A percentile compares a stretch with the other conserved stretches of the same genome.
phyloP scores from a whole-genome alignment of 2,888 invertebrate species.

The Chorisops tibialis region DNA sequence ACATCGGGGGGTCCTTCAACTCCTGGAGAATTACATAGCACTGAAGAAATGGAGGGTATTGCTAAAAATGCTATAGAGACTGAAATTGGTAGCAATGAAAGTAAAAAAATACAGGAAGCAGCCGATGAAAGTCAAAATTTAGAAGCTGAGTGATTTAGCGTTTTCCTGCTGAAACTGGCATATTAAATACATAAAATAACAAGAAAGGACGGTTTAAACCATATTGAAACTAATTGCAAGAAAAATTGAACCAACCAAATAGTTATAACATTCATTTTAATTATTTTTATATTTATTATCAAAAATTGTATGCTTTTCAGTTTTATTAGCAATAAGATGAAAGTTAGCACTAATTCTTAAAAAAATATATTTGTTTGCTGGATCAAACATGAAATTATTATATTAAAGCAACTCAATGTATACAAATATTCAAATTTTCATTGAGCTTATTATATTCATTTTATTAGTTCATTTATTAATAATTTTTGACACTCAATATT shows the following conservation, averaged over 20 bases:
- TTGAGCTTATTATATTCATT: no score
- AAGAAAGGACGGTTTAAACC: background rate
- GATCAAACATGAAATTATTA: slow-evolving; percentile 19
- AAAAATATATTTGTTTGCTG: slow-evolving; percentile 23
- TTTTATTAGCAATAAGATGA: slow-evolving; percentile 9
- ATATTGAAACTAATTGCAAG: background rate
- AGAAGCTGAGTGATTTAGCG: slow-evolving; percentile 10
- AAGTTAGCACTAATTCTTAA: slow-evolving; percentile 11
- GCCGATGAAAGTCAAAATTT: slow-evolving; percentile 18
- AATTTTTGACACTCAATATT: no score
- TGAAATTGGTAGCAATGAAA: slow-evolving; percentile 24
- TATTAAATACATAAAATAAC: slow-evolving; percentile 5
- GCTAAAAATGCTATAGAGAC: slow-evolving; percentile 22
- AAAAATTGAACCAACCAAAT: background rate
- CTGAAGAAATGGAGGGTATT: slow-evolving; percentile 14
- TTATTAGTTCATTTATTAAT: no score
- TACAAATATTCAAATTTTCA: no score
- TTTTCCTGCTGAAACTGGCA: slow-evolving; percentile 9
- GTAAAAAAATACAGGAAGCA: slow-evolving; percentile 15
- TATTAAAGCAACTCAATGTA: no score
- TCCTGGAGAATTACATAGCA: slow-evolving; percentile 28
- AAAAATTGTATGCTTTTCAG: slow-evolving; percentile 14
- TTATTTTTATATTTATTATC: slow-evolving; percentile 22
- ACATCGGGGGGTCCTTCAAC: slow-evolving; percentile 30
- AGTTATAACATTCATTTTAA: slow-evolving; percentile 3